A percentile compares a stretch with the other conserved stretches of the same genome.
These are phyloP conservation scores for Germaria angustata DNA, from an alignment of 2,888 invertebrate species.

Conservation along the genomic window DNA sequence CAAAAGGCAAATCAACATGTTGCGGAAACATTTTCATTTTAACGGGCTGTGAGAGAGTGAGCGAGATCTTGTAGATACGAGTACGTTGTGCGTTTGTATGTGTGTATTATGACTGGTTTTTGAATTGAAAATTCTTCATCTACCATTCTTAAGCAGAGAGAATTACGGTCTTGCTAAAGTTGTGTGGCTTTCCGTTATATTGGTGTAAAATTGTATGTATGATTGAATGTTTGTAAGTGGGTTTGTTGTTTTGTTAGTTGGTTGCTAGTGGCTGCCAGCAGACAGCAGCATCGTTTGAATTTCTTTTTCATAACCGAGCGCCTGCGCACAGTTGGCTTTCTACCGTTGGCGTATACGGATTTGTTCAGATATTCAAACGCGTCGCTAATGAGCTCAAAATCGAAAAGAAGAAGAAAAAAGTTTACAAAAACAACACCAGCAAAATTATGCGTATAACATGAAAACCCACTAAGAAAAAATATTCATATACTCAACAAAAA, in stretches of 20 bases:
- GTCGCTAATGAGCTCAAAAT: conserved; percentile 55
- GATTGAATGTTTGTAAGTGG: conserved; percentile 4
- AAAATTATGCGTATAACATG: conserved; percentile 48
- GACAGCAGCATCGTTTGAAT: conserved; percentile 72
- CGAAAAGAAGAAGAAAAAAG: conserved; percentile 52
- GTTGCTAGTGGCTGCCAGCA: conserved; percentile 20
- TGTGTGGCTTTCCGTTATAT: conserved; percentile 66
- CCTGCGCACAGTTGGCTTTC: conserved; percentile 81
- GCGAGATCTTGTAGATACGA: background rate
- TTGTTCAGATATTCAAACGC: conserved; percentile 74
- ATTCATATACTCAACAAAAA: conserved; percentile 53
- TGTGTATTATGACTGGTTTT: conserved; percentile 48
- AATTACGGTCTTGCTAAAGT: conserved; percentile 62
- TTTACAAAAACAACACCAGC: conserved; percentile 54
- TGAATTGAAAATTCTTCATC: conserved; percentile 38
- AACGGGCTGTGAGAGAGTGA: too few relatives aligned
- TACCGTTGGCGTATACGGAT: conserved; percentile 80
- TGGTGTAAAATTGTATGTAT: conserved; percentile 4
- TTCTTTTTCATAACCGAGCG: conserved; percentile 79
- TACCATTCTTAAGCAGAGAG: conserved; percentile 64
- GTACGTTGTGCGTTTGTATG: background rate
- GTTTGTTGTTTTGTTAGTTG: conserved; percentile 18
- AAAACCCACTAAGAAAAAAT: conserved; percentile 48
- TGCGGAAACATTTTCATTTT: conserved; percentile 69
- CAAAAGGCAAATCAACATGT: conserved; percentile 67